Base-by-base conservation (phyloP, 2,888 invertebrate genomes). In the Pyrrhosoma nymphula region DNA sequence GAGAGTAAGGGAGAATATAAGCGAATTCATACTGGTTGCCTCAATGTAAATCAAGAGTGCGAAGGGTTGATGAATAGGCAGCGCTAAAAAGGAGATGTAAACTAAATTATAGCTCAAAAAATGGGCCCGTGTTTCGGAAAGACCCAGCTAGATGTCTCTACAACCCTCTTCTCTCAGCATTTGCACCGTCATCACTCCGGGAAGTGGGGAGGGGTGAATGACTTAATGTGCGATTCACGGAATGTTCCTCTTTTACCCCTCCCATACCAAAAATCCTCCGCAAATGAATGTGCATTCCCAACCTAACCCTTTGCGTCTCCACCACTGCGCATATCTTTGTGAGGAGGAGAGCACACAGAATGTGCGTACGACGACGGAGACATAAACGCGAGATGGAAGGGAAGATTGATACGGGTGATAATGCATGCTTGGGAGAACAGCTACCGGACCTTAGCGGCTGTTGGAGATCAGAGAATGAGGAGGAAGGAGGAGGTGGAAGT, bases 351-450 rank as follows among this genome's bases (percentile, higher is more conserved):
- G 60, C 60, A 20, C 30, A 8, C 82, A 82, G 82, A 82, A 82
- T 35, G 82, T 16, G n/a, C 12, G 89, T 2, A 89, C 55, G 55
- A 10, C 26, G n/a, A 88, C n/a, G 56, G 82, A 82, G 82, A 82
- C 82, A 26, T 82, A 69, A 69, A 35, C 35, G 82, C 23, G 47
- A 93, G 63, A 93, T 35, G 35, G 91, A 60, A 63, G 60, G 63
- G 93, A 35, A 93, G 93, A 93, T 93, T 93, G 69, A 93, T 93
- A 93, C 56, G 93, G 93, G 69, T 26, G 69, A 93, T 93, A 39
- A 69, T 47, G 69, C 93, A 47, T 18, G 69, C 63, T 20, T 55
- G 55, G 93, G n/a, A 69, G 93, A 93, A 93, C 75, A 93, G 75
- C 69, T 93, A 75, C 30, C 82, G 47, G 93, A 93, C 93, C n/a